phyloP scores from a whole-genome alignment of 2,888 invertebrate genomes.

The Ischnus inquisitorius region DNA sequence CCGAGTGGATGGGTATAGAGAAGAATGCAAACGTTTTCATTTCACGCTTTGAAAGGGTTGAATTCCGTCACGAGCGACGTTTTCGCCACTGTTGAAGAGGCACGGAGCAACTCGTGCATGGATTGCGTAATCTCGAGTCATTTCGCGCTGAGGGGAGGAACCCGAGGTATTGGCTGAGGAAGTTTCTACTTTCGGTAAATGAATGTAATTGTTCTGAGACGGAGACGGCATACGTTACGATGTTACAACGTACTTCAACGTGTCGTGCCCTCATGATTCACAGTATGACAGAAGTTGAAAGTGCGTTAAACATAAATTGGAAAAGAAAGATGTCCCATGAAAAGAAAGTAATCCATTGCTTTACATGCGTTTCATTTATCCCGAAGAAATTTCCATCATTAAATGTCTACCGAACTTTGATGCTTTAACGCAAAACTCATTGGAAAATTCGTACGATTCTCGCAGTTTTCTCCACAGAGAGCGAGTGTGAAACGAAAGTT shows the following conservation, averaged over 20 bases:
- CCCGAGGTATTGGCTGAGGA: neutral
- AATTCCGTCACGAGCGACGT: constrained; percentile 24
- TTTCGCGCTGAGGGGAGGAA: constrained; percentile 37
- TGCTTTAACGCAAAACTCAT: neutral
- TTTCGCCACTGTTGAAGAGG: constrained; percentile 14
- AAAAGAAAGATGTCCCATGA: too few species aligned
- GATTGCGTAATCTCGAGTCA: constrained; percentile 54
- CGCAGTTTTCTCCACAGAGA: neutral
- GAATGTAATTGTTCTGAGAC: constrained; percentile 53
- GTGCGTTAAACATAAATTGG: too few species aligned
- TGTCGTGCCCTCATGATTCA: constrained; percentile 29
- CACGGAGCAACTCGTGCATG: constrained; percentile 42
- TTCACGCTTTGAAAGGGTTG: constrained; percentile 16
- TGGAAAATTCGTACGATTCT: neutral
- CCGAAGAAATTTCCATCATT: neutral
- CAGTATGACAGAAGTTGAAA: too few species aligned
- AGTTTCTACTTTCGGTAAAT: constrained; percentile 26
- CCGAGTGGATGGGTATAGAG: constrained; percentile 2
- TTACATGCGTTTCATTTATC: too few species aligned
- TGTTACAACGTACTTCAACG: constrained; percentile 72
- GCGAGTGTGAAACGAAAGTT: neutral
- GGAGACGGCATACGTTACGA: constrained; percentile 68
- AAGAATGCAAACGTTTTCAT: constrained; percentile 43
- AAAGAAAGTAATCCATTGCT: too few species aligned
- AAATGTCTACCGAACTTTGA: neutral